phyloP scores from a whole-genome alignment of 2,797 vertebrate species.

The Sebastiscus tertius region DNA sequence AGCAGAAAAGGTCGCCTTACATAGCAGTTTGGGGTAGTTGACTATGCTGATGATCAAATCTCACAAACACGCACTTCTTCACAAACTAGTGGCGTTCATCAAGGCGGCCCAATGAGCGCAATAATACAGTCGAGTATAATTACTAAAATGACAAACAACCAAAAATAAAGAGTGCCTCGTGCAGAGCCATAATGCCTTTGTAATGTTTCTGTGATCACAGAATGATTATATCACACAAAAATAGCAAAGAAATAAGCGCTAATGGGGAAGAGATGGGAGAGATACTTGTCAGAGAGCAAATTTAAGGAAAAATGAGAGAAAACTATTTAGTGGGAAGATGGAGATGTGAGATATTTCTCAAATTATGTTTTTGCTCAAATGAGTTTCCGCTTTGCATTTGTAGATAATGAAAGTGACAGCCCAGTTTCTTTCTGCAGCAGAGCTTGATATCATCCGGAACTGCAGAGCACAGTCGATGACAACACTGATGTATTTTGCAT shows the following conservation, averaged over 20 bases:
- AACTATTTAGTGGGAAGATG: constrained; percentile 37
- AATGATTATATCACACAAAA: constrained; percentile 22
- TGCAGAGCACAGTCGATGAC: constrained; percentile 21
- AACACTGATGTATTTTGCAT: constrained; percentile 43
- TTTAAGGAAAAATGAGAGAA: constrained; percentile 26
- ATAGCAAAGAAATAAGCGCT: background rate
- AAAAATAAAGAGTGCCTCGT: background rate
- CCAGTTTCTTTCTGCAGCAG: constrained; percentile 29
- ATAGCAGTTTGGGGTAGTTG: background rate
- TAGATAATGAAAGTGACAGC: constrained; percentile 39
- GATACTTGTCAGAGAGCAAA: constrained; percentile 27
- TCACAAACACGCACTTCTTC: background rate
- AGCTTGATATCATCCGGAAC: constrained; percentile 35
- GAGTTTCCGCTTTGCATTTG: constrained; percentile 26
- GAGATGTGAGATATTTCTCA: constrained; percentile 43
- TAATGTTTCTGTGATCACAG: constrained; percentile 30
- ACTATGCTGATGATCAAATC: background rate
- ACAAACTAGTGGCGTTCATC: background rate
- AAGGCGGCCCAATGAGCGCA: background rate
- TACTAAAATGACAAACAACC: constrained; percentile 8
- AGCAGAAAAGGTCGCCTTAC: background rate
- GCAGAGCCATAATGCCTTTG: background rate
- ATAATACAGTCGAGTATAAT: background rate
- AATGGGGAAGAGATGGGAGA: constrained; percentile 15
- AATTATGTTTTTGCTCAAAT: constrained; percentile 27